Percentiles rank a stretch among this genome's conserved stretches.
phyloP scores from a whole-genome alignment of 2,797 vertebrate genomes.

The Cynopterus sphinx region DNA sequence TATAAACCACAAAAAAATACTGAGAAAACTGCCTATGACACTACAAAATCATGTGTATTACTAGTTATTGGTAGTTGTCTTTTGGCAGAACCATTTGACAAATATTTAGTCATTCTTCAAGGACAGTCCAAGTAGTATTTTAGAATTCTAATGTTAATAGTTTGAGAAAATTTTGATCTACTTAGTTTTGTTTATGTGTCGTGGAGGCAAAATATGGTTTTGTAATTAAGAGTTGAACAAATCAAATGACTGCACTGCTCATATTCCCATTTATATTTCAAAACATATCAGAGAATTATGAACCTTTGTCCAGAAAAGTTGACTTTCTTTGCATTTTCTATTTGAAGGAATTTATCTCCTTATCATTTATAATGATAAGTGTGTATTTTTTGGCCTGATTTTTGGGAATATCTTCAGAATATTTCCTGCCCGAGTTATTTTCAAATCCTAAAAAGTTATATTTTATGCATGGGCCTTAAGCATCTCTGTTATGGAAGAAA shows the following conservation, averaged over 20 bases:
- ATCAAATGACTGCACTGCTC: neutral
- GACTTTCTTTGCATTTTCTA: neutral
- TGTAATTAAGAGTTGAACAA: neutral
- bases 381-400: neutral
- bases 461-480: neutral
- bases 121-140: neutral
- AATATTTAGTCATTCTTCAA: neutral
- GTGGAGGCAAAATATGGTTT: constrained; percentile 8
- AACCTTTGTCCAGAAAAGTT: neutral
- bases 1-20: neutral
- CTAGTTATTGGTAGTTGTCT: neutral
- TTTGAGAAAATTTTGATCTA: neutral
- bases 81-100: neutral
- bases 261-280: neutral
- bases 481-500: neutral
- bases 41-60: neutral
- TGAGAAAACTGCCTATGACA: neutral
- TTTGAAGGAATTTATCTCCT: neutral
- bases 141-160: neutral
- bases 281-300: neutral
- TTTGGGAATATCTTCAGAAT: neutral
- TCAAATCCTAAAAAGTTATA: neutral
- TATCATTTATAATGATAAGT: neutral
- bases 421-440: neutral
- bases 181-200: neutral